phyloP scores from a whole-genome alignment of 2,113 vertebrate species.

The Cranoglanis bouderius region DNA sequence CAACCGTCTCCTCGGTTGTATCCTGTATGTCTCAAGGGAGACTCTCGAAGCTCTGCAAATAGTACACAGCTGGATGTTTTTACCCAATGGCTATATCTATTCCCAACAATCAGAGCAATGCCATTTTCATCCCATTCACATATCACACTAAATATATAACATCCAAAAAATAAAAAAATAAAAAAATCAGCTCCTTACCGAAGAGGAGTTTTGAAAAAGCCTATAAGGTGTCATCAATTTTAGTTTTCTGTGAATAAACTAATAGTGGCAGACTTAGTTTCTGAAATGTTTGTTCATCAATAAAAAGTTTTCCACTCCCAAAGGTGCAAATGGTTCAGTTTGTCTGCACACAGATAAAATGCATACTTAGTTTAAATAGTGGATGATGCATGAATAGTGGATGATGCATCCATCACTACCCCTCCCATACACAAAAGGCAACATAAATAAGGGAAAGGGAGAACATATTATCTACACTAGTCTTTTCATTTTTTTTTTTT shows the following conservation, averaged over 20 bases:
- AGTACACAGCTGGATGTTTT: conserved; percentile 13
- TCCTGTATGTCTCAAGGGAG: background rate
- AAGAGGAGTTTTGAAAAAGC: background rate
- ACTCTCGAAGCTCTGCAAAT: background rate
- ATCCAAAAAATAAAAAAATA: background rate
- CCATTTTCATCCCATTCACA: background rate
- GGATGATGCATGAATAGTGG: conserved; percentile 10
- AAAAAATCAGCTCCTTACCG: background rate
- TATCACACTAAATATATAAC: background rate
- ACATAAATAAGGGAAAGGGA: background rate
- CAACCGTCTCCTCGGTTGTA: background rate
- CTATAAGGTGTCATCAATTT: background rate
- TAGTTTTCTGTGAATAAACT: background rate
- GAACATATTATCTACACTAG: background rate
- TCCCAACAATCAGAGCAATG: background rate
- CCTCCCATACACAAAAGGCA: background rate
- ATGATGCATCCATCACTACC: conserved; percentile 13
- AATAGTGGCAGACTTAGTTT: background rate
- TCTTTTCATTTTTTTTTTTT: background rate
- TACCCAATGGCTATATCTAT: background rate
- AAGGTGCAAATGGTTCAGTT: background rate
- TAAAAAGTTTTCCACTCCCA: background rate
- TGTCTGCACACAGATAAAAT: conserved; percentile 1
- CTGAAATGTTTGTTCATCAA: background rate
- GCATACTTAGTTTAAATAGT: background rate